Conservation (phyloP, 2,113 vertebrate species). For the Halichoerus grypus region DNA sequence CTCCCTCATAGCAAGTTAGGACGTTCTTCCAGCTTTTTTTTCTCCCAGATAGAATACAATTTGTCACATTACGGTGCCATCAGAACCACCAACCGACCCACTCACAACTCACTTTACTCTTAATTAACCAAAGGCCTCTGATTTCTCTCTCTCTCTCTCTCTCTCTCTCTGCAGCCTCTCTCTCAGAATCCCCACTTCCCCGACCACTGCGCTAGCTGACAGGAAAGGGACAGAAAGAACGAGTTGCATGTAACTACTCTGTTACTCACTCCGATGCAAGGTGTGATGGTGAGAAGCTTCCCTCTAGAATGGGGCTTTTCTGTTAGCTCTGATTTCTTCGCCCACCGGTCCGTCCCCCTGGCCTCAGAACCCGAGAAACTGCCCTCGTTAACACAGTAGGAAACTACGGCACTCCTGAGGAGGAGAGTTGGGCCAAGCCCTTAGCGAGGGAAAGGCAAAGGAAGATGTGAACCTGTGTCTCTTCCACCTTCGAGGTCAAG, state of each 20-base stretch:
- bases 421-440: not conserved
- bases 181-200: not conserved
- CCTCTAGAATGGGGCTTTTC: not conserved
- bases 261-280: not conserved
- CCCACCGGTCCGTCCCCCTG: not conserved
- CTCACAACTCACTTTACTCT: slow-evolving; percentile 19
- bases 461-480: not conserved
- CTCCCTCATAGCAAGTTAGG: not conserved
- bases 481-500: not conserved
- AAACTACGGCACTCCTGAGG: not conserved
- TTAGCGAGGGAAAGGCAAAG: not conserved
- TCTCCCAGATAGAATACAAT: not conserved
- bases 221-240: not conserved
- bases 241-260: not conserved
- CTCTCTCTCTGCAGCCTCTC: not conserved
- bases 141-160: not conserved
- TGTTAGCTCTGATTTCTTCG: not conserved
- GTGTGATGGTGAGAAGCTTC: not conserved
- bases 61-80: not conserved
- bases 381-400: not conserved
- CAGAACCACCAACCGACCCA: not conserved
- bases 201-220: not conserved
- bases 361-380: not conserved
- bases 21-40: not conserved
- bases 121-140: not conserved